Evolutionary conservation across 2,797 vertebrate genomes (phyloP).

Genomic region (Falco peregrinus): DNA sequence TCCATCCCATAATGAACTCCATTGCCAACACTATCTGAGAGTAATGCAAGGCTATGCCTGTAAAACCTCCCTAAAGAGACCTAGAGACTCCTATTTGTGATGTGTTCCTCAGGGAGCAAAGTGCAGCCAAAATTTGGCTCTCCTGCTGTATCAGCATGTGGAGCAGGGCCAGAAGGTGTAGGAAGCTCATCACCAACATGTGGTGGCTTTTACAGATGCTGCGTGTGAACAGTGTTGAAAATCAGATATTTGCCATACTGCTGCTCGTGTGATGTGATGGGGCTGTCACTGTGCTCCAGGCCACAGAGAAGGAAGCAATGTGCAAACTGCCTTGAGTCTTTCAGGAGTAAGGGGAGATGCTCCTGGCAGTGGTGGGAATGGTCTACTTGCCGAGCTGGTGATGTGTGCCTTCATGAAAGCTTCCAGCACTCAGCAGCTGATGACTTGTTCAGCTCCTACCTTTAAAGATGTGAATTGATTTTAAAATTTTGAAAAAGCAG

Average conservation of each 20-base stretch:
- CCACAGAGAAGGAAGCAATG: background rate
- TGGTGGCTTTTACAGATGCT: background rate
- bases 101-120: background rate
- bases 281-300: accelerated
- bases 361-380: background rate
- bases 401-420: too few species aligned
- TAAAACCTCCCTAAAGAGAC: background rate
- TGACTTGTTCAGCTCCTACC: background rate
- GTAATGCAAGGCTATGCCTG: background rate
- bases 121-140: background rate
- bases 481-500: too few species aligned
- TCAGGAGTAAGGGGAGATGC: background rate
- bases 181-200: accelerated
- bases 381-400: background rate
- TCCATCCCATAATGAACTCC: background rate
- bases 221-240: accelerated
- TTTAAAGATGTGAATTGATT: background rate
- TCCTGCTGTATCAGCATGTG: accelerated
- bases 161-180: background rate
- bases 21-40: background rate
- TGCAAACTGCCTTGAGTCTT: background rate
- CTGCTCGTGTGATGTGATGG: accelerated
- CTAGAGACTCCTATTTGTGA: background rate
- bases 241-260: accelerated
- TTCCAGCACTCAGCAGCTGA: background rate